A percentile compares a stretch with the other conserved stretches of the same genome.
Conservation (phyloP, 2,888 invertebrate species). For the Spodoptera exigua region DNA sequence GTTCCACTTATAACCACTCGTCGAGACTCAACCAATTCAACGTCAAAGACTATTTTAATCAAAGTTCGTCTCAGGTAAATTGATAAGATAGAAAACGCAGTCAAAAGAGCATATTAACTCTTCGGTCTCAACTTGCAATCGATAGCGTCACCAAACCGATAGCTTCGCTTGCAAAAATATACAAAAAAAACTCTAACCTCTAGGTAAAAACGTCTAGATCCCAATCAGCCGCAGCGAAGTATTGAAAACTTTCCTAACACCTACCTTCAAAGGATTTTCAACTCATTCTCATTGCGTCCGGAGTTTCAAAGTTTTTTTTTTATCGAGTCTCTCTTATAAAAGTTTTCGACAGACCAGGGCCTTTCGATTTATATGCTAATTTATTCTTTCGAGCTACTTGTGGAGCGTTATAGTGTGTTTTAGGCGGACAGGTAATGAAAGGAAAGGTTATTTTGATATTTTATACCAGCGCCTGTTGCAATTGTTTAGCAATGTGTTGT, state of each 20-base stretch:
- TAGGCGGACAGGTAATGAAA: conserved; percentile 24
- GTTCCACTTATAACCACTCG: too few species aligned
- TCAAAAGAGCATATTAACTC: conserved; percentile 13
- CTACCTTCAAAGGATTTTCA: conserved; percentile 56
- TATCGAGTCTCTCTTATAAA: conserved; percentile 54
- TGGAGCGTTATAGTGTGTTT: conserved; percentile 23
- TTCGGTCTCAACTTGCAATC: neutral
- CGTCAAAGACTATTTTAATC: too few species aligned
- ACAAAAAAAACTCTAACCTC: conserved; percentile 20
- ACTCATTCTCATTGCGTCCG: conserved; percentile 55
- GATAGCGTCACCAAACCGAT: neutral
- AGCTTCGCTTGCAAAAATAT: conserved; percentile 19
- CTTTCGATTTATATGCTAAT: conserved; percentile 61
- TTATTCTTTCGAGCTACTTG: conserved; percentile 54
- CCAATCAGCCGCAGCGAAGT: conserved; percentile 45
- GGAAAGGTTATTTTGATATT: conserved; percentile 10
- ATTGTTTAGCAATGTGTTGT: too few species aligned
- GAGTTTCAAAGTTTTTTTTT: conserved; percentile 56
- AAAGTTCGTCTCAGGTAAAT: too few species aligned
- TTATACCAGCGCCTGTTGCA: too few species aligned
- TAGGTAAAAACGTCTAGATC: conserved; percentile 43
- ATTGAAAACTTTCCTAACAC: conserved; percentile 49
- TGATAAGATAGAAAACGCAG: conserved; percentile 2
- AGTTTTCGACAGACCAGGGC: conserved; percentile 54
- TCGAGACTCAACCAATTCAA: too few species aligned